A percentile compares a stretch with the other conserved stretches of the same genome.
phyloP scores from a whole-genome alignment of 2,113 vertebrate species.

The Engraulis encrasicolus region DNA sequence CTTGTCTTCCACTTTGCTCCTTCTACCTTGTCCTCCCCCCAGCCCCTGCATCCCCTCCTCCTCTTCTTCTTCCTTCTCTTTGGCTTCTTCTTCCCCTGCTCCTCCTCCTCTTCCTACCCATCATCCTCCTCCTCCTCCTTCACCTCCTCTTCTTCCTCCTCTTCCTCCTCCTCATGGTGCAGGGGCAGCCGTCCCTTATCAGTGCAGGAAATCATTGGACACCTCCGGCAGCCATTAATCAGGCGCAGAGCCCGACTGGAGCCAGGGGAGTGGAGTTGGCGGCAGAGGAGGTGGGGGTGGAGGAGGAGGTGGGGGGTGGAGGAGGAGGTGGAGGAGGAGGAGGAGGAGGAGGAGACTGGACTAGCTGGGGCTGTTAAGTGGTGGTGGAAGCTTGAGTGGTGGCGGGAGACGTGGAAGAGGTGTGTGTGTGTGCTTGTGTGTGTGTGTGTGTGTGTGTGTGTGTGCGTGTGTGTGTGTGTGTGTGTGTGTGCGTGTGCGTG shows the following conservation, averaged over 20 bases:
- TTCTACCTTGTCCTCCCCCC: neutral
- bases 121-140: neutral
- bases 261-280: conserved; percentile 64
- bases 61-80: neutral
- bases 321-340: neutral
- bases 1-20: neutral
- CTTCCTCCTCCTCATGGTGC: conserved; percentile 35
- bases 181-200: conserved; percentile 79
- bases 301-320: neutral
- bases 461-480: no score
- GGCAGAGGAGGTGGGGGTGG: neutral
- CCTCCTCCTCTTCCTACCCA: conserved; percentile 12
- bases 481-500: no score
- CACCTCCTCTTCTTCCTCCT: conserved; percentile 43
- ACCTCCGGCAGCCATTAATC: conserved; percentile 93
- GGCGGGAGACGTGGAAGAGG: conserved; percentile 51
- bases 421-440: no score
- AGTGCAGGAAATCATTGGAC: conserved; percentile 86
- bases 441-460: no score
- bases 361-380: no score
- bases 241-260: conserved; percentile 86
- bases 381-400: no score
- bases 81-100: neutral
- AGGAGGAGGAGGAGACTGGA: no score
- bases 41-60: no score